Evolutionary conservation across 2,797 vertebrate genomes (phyloP), one percentile per base, ranked within the genome.

Genomic region (Gymnopithys bicolor): DNA sequence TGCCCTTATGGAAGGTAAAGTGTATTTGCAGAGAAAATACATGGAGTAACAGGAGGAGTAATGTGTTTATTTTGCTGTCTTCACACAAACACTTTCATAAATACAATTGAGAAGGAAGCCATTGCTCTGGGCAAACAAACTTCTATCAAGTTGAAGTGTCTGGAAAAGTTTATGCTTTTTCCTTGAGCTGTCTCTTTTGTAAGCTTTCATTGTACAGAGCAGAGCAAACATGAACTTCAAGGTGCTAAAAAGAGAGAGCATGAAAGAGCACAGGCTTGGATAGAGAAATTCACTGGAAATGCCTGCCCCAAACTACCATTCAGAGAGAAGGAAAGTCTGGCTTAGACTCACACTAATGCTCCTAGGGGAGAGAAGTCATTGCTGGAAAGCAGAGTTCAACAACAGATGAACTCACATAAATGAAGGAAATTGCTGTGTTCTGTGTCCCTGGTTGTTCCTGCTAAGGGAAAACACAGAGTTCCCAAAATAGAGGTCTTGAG

Each of bases 21-120:
- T 39, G n/a, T 89, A 87, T 89, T 93, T 91, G 46, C 79, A 94
- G 63, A 91, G 70, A 88, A 87, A 92, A 90, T 71, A 64, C 59
- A 67, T n/a, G 43, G 43, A 89, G 23, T 62, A 89, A 86, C 21
- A 69, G 43, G 19, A 91, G 25, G 15, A 90, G 62, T 49, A 78
- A 83, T 45, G 10, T 79, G 60, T 93, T 95, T 95, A 73, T 46
- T 91, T 93, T 79, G 51, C 37, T 69, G 37, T 82, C 33, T 79
- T 92, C 48, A 58, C 45, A 68, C 45, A 86, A 94, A 91, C 7
- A 35, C 33, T 68, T 87, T 60, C n/a, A 89, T 56, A 76, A 84
- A 76, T 24, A 58, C 45, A 78, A 55, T 30, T 52, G n/a, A 84
- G 45, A 11, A 81, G 33, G 69, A 87, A 88, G 62, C 27, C 25